These are phyloP conservation scores for Physella acuta DNA, from an alignment of 1,140 invertebrate species.

Conservation along the genomic window DNA sequence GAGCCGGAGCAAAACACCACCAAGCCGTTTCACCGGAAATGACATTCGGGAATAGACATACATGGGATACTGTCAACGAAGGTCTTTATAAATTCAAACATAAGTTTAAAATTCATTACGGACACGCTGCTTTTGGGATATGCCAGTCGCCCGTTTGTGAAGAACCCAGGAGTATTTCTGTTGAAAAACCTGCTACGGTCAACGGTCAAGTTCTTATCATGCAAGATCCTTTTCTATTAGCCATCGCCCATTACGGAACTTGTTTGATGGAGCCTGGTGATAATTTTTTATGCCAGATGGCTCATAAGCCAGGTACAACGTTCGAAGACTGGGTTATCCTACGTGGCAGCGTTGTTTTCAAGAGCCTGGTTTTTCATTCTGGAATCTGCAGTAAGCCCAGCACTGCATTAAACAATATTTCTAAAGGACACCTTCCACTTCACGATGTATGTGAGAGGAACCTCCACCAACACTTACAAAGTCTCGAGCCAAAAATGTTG, in stretches of 20 bases:
- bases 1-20: neutral
- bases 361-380: neutral
- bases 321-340: constrained; percentile 4
- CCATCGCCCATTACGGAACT: neutral
- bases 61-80: neutral
- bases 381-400: neutral
- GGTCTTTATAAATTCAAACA: constrained; percentile 6
- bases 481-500: neutral
- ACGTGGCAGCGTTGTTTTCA: constrained; percentile 3
- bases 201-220: constrained; percentile 4
- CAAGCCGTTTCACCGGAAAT: constrained; percentile 10
- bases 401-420: neutral
- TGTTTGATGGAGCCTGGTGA: neutral
- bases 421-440: neutral
- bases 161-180: neutral
- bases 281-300: neutral
- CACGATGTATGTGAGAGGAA: neutral
- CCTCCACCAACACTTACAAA: neutral
- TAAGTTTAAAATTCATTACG: constrained; percentile 15
- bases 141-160: neutral
- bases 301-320: neutral
- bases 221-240: constrained; percentile 3
- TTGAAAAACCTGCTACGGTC: neutral
- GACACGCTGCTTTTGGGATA: neutral
- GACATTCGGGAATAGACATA: neutral